A percentile compares a stretch with the other conserved stretches of the same genome.
phyloP scores from a whole-genome alignment of 2,888 invertebrate species.

The Heteromurus nitidus region DNA sequence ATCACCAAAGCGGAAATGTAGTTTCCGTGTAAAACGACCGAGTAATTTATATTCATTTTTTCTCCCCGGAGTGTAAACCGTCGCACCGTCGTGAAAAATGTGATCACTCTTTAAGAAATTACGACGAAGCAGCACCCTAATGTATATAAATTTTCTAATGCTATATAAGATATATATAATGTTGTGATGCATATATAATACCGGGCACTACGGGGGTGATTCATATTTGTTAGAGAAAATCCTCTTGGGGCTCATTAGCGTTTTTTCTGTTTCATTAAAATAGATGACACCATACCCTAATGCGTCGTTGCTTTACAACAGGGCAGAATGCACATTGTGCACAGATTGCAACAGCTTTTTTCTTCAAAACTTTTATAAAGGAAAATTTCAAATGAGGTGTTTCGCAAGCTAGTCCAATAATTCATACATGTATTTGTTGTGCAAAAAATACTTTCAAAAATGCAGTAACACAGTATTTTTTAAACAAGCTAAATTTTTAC shows the following conservation, averaged over 20 bases:
- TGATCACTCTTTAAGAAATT: neutral
- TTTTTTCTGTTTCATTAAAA: constrained; percentile 59
- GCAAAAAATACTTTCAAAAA: no score
- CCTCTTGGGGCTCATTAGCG: constrained; percentile 61
- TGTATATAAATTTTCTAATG: no score
- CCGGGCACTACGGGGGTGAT: constrained; percentile 53
- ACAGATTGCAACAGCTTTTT: no score
- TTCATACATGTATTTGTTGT: no score
- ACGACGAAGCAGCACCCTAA: no score
- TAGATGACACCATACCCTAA: constrained; percentile 47
- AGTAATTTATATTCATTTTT: constrained; percentile 47
- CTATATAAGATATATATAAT: no score
- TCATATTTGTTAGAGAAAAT: constrained; percentile 65
- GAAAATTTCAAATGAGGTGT: constrained; percentile 13
- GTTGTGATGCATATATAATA: no score
- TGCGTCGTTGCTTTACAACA: no score
- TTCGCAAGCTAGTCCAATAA: no score
- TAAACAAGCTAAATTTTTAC: no score
- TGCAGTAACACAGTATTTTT: no score
- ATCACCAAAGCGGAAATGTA: constrained; percentile 35
- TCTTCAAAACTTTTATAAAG: neutral
- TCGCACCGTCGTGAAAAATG: neutral
- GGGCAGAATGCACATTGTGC: no score
- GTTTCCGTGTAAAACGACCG: constrained; percentile 31
- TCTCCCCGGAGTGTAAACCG: neutral